phyloP scores from a whole-genome alignment of 2,113 vertebrate genomes.

The Saccopteryx leptura region DNA sequence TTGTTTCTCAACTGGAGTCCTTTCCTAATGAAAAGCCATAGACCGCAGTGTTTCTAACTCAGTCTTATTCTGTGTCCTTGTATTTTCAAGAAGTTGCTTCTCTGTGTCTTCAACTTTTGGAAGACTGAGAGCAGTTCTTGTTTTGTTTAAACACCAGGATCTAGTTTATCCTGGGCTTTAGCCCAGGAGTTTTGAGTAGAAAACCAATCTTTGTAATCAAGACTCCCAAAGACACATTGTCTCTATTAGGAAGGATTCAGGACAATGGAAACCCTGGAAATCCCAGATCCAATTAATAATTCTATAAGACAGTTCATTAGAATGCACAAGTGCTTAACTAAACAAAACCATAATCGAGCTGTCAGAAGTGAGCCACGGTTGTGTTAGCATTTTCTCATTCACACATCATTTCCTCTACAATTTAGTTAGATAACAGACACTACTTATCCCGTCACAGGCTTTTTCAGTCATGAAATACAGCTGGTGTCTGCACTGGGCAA shows the following conservation, averaged over 20 bases:
- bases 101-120: background rate
- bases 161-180: background rate
- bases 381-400: conserved; percentile 83
- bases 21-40: conserved; percentile 40
- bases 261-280: conserved; percentile 63
- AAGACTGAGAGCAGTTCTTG: background rate
- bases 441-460: conserved; percentile 62
- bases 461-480: conserved; percentile 67
- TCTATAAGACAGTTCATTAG: conserved; percentile 80
- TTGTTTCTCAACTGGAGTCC: background rate
- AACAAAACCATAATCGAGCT: conserved; percentile 86
- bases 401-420: conserved; percentile 82
- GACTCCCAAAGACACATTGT: background rate
- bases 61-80: background rate
- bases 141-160: background rate
- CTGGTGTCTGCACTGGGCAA: background rate
- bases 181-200: conserved; percentile 49
- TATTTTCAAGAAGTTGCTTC: conserved; percentile 47
- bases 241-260: conserved; percentile 55
- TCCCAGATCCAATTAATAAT: conserved; percentile 78
- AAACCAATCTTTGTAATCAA: background rate
- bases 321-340: conserved; percentile 83
- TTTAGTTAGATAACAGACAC: conserved; percentile 82
- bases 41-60: background rate
- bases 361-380: conserved; percentile 83